These are phyloP conservation scores for Perca fluviatilis DNA, from an alignment of 2,113 vertebrate species.

Conservation along the genomic window DNA sequence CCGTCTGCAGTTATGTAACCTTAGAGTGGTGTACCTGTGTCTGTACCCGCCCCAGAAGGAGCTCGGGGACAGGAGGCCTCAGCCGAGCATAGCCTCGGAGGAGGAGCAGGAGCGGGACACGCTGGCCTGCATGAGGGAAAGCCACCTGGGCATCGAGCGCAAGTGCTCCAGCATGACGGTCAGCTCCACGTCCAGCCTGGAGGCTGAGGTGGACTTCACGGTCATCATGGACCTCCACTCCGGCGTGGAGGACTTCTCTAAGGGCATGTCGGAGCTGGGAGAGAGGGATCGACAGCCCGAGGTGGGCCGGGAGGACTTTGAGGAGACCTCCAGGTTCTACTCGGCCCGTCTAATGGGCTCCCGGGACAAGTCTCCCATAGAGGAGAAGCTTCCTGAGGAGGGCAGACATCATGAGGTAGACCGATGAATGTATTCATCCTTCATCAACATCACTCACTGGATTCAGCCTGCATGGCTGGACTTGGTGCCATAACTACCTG, in stretches of 20 bases:
- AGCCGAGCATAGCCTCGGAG: constrained; percentile 77
- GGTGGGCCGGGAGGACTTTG: constrained; percentile 89
- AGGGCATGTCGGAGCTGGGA: constrained; percentile 87
- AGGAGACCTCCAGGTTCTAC: constrained; percentile 82
- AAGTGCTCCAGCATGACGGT: constrained; percentile 98
- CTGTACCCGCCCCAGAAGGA: constrained; percentile 79
- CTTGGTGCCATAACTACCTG: constrained; percentile 13
- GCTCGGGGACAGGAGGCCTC: constrained; percentile 74
- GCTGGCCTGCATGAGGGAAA: constrained; percentile 89
- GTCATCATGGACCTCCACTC: constrained; percentile 92
- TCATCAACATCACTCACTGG: constrained; percentile 49
- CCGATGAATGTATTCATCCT: constrained; percentile 22
- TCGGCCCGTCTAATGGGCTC: constrained; percentile 79
- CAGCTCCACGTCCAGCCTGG: constrained; percentile 96
- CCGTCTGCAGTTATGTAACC: background rate
- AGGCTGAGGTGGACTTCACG: constrained; percentile 96
- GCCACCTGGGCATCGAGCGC: constrained; percentile 93
- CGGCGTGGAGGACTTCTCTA: constrained; percentile 90
- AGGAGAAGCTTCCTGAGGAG: constrained; percentile 77
- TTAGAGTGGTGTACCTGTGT: constrained; percentile 49
- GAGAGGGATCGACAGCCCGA: constrained; percentile 83
- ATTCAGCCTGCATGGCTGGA: constrained; percentile 52
- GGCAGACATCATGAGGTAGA: constrained; percentile 79
- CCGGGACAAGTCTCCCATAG: constrained; percentile 77
- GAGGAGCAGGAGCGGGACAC: constrained; percentile 92